A percentile compares a stretch with the other conserved stretches of the same genome.
Evolutionary conservation across 2,888 invertebrate species (phyloP).

Genomic region (Leptopilina syphax): DNA sequence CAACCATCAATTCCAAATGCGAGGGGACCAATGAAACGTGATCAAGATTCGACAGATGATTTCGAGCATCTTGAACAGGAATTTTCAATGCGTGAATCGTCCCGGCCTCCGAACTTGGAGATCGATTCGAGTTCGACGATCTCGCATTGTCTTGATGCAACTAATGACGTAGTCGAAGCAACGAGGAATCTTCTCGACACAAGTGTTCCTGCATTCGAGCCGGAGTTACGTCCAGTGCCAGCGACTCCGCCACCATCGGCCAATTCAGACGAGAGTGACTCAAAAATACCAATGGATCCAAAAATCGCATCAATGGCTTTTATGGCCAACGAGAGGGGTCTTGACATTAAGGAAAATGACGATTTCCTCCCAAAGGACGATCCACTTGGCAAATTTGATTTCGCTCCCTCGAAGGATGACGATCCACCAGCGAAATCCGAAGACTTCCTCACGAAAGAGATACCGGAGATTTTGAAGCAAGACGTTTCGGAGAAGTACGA

Average conservation of each 20-base stretch:
- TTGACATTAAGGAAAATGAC: slow-evolving; percentile 19
- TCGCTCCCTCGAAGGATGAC: neutral
- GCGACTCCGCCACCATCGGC: slow-evolving; percentile 70
- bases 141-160: neutral
- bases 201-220: slow-evolving; percentile 57
- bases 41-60: slow-evolving; percentile 85
- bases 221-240: slow-evolving; percentile 58
- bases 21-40: slow-evolving; percentile 76
- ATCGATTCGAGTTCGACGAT: slow-evolving; percentile 36
- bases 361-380: slow-evolving; percentile 32
- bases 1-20: slow-evolving; percentile 35
- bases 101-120: slow-evolving; percentile 46
- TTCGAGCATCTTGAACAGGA: slow-evolving; percentile 86
- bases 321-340: slow-evolving; percentile 63
- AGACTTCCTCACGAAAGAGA: neutral
- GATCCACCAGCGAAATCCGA: neutral
- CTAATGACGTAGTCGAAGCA: slow-evolving; percentile 46
- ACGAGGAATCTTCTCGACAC: slow-evolving; percentile 68
- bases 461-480: slow-evolving; percentile 25
- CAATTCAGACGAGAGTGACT: slow-evolving; percentile 61
- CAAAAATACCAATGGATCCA: slow-evolving; percentile 44
- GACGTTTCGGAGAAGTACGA: slow-evolving; percentile 19
- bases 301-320: slow-evolving; percentile 67
- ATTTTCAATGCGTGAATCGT: slow-evolving; percentile 64
- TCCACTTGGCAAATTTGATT: slow-evolving; percentile 25